These are phyloP conservation scores for Tamias sibiricus DNA, from an alignment of 2,113 vertebrate genomes.

Conservation along the genomic window DNA sequence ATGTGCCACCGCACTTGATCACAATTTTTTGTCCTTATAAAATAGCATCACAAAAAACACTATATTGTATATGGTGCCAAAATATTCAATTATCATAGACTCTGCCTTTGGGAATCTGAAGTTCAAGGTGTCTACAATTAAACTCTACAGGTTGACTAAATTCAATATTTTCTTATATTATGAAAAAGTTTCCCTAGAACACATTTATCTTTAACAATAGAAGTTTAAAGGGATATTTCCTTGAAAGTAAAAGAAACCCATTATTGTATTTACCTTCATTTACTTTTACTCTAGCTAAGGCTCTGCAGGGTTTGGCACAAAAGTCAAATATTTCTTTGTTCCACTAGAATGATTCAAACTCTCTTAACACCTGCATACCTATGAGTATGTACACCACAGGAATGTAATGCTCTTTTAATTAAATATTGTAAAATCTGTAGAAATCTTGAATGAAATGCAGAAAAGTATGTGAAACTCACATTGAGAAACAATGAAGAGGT, in stretches of 20 bases:
- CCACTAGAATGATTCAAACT: background rate
- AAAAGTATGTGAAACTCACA: background rate
- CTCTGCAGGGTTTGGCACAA: background rate
- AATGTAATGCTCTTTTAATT: conserved; percentile 62
- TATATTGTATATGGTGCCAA: background rate
- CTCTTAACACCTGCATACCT: background rate
- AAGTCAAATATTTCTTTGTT: conserved; percentile 40
- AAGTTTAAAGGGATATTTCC: background rate
- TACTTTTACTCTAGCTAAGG: background rate
- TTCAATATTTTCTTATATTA: conserved; percentile 14
- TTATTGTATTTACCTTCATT: background rate
- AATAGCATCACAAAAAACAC: background rate
- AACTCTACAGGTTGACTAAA: background rate
- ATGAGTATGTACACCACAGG: background rate
- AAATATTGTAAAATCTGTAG: conserved; percentile 11
- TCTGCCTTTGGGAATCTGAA: background rate
- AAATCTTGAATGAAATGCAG: conserved; percentile 32
- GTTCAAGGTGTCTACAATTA: background rate
- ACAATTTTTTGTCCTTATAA: background rate
- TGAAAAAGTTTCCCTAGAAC: background rate
- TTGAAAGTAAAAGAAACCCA: background rate
- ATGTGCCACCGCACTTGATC: rapidly evolving
- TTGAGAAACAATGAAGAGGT: background rate
- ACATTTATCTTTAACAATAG: background rate
- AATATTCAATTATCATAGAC: background rate